Evolutionary conservation across 2,113 vertebrate genomes (phyloP).

Genomic region (Eupsittula cactorum): DNA sequence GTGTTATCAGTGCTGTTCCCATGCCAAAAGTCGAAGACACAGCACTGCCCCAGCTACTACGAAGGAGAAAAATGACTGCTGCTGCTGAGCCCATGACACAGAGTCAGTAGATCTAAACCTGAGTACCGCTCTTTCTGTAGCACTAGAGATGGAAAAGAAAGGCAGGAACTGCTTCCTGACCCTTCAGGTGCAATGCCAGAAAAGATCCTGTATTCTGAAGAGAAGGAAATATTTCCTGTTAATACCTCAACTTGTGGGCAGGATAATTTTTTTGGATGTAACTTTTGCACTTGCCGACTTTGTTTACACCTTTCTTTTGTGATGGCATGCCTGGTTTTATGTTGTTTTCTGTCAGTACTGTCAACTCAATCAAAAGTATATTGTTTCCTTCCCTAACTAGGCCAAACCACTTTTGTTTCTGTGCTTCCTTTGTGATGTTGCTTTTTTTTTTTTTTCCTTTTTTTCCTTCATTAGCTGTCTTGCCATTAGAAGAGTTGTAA

Average conservation of each 20-base stretch:
- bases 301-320: not conserved
- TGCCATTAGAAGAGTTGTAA: not conserved
- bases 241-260: too few species aligned
- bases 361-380: not conserved
- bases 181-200: not conserved
- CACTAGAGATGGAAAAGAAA: not conserved
- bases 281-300: not conserved
- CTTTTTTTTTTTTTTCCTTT: too few species aligned
- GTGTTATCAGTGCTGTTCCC: too few species aligned
- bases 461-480: not conserved
- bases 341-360: not conserved
- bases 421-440: not conserved
- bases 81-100: too few species aligned
- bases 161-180: not conserved
- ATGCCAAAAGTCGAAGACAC: too few species aligned
- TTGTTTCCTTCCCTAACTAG: not conserved
- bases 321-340: not conserved
- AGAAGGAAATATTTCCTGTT: not conserved
- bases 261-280: not conserved
- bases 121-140: not conserved
- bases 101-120: not conserved
- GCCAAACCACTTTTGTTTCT: not conserved
- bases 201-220: not conserved
- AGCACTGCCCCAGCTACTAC: too few species aligned
- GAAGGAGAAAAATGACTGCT: too few species aligned